Base-by-base conservation (phyloP, 2,888 invertebrate genomes). In the Bimastos eiseni region DNA sequence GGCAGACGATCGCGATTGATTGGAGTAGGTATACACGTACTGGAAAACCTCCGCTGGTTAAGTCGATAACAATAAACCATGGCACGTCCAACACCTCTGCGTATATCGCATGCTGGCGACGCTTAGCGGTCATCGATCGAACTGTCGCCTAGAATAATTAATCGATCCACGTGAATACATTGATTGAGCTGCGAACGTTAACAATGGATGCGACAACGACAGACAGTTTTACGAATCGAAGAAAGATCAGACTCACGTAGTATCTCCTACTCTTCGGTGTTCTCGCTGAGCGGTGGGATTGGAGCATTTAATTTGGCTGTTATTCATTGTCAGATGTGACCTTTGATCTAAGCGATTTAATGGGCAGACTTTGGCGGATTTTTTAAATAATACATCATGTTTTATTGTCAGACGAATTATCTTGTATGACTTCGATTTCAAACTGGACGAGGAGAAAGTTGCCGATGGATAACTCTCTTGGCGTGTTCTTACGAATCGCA, bases 81-180 rank as follows among this genome's bases (percentile, higher is more conserved):
- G 36, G 89, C 37, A 36, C 21, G 89, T 49, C 49, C 3, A 33
- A 55, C 70, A 34, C 89, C 89, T 33, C 89, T 89, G 49, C 49
- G 37, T 44, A 36, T 30, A 21, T 89, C 36, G 89, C 89, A 24
- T 38, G 44, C 30, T 38, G 70, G 70, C 70, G 70, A 70, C 70
- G 70, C 70, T 70, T 70, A 70, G 70, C 70, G 70, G 70, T n/a
- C 70, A 70, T n/a, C n/a, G 70, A 70, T 11, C 70, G 70, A 70
- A 70, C 89, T 49, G 38, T 38, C 49, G 33, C 38, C 21, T 36
- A n/a, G 34, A 41, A 19, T 30, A 44, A 49, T 83, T 21, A 24
- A 55, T 70, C 89, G n/a, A n/a, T 24, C 44, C 55, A 44, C 1
- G n/a, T n/a, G n/a, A 83, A 37, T 33, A 34, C 36, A 55, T 89